A percentile compares a stretch with the other conserved stretches of the same genome.
Conservation (phyloP, 2,113 vertebrate species). For the Petrocephalus zakoni region DNA sequence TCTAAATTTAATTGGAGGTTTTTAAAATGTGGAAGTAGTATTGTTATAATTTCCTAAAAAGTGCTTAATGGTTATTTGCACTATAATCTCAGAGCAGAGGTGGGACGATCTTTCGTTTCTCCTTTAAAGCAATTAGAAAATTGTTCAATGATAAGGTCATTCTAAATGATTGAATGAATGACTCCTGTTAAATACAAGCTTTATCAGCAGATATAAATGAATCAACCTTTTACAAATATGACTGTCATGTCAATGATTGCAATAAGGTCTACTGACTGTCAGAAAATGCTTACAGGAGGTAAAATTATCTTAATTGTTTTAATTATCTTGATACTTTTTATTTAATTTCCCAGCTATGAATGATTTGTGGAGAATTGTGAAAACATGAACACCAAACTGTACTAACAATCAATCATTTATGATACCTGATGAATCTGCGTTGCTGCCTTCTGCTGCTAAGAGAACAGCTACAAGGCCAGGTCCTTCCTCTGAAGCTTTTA, state of each 20-base stretch:
- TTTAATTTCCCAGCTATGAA: neutral
- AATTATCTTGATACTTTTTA: neutral
- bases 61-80: constrained; percentile 8
- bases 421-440: neutral
- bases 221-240: neutral
- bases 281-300: neutral
- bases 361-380: neutral
- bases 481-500: neutral
- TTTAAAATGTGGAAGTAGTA: neutral
- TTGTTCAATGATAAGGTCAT: constrained; percentile 7
- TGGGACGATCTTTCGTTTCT: neutral
- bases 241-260: neutral
- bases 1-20: constrained; percentile 13
- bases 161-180: neutral
- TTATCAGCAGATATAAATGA: neutral
- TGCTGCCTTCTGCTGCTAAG: neutral
- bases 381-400: neutral
- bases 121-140: constrained; percentile 12
- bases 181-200: neutral
- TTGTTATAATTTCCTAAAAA: neutral
- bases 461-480: neutral
- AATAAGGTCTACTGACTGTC: neutral
- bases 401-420: neutral
- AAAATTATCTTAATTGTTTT: neutral
- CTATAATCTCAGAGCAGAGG: neutral